Evolutionary conservation across 2,797 vertebrate species (phyloP).

Genomic region (Notolabrus celidotus): DNA sequence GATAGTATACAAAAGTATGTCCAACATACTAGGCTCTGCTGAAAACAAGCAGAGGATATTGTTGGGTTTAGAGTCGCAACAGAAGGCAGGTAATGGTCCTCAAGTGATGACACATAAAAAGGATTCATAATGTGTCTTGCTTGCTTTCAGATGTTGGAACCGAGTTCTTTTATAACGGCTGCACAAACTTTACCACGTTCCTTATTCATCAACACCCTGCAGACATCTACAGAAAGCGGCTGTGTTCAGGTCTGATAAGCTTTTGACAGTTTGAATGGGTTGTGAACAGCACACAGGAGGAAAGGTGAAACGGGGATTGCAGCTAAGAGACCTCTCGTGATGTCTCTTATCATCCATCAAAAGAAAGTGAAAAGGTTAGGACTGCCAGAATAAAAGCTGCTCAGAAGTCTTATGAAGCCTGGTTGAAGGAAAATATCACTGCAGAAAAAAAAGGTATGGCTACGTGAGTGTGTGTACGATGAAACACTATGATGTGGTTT

Average conservation of each 20-base stretch:
- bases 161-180: neutral
- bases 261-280: constrained; percentile 14
- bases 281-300: constrained; percentile 12
- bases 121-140: neutral
- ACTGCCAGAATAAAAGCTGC: constrained; percentile 2
- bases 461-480: neutral
- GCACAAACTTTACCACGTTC: neutral
- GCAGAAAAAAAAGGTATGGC: neutral
- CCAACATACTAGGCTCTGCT: neutral
- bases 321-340: neutral
- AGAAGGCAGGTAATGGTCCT: neutral
- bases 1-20: neutral
- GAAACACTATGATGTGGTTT: neutral
- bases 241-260: constrained; percentile 12
- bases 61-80: constrained; percentile 1
- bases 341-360: constrained; percentile 25
- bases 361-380: constrained; percentile 27
- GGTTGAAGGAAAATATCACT: constrained; percentile 16
- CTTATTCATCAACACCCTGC: neutral
- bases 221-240: neutral
- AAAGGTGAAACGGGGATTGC: constrained; percentile 11
- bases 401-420: neutral
- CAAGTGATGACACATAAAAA: neutral
- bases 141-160: neutral
- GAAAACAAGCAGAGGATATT: neutral